A percentile compares a stretch with the other conserved stretches of the same genome.
Conservation (phyloP, 2,888 invertebrate species). For the Diploptera punctata region DNA sequence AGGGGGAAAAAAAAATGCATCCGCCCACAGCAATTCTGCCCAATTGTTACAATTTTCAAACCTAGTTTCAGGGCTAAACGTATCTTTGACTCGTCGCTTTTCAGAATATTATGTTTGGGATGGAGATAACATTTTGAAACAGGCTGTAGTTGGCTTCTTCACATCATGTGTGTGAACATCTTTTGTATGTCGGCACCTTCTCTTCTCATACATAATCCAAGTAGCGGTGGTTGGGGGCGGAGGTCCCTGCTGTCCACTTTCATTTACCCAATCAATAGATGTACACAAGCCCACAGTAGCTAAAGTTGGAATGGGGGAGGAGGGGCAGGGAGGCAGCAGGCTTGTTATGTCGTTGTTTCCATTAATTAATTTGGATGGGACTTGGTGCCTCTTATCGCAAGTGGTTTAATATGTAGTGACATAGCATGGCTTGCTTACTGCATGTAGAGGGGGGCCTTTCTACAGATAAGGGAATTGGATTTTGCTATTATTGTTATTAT, state of each 20-base stretch:
- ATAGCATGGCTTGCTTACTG: not conserved
- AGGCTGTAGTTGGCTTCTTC: too few species aligned
- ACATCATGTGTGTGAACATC: not conserved
- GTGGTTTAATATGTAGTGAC: slow-evolving; percentile 17
- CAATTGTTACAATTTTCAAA: too few species aligned
- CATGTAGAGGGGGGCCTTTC: not conserved
- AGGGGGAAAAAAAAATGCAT: too few species aligned
- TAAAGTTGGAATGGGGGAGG: not conserved
- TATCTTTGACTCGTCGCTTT: too few species aligned
- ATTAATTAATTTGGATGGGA: slow-evolving; percentile 28
- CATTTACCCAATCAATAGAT: slow-evolving; percentile 27
- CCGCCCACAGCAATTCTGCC: too few species aligned
- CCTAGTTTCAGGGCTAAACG: too few species aligned
- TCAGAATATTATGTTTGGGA: too few species aligned
- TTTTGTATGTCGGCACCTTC: not conserved
- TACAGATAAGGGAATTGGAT: slow-evolving; percentile 17
- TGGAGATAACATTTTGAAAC: too few species aligned
- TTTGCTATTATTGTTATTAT: slow-evolving; percentile 5
- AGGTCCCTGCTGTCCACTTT: slow-evolving; percentile 21
- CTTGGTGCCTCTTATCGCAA: slow-evolving; percentile 13
- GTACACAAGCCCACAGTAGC: not conserved
- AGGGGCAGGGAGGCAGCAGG: too few species aligned
- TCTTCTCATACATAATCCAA: not conserved
- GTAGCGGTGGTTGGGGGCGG: not conserved
- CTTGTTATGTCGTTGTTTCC: slow-evolving; percentile 20